phyloP scores from a whole-genome alignment of 1,140 invertebrate genomes.

The Drosophila arawakana region DNA sequence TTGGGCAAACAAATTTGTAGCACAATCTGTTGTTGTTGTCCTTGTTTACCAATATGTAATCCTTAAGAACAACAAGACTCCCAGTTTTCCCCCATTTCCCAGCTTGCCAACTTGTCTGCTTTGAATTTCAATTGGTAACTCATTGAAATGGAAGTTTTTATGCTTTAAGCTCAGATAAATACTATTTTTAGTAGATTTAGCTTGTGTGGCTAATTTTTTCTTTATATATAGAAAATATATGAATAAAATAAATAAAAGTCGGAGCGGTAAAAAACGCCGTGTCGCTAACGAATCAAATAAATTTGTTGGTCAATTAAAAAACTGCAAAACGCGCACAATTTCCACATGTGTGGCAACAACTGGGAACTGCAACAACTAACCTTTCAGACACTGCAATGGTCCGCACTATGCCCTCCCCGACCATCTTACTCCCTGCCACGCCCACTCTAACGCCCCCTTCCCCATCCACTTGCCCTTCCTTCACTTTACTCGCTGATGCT shows the following conservation, averaged over 20 bases:
- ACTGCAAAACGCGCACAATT: constrained; percentile 83
- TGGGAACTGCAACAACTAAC: constrained; percentile 41
- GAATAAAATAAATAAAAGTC: constrained; percentile 31
- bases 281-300: constrained; percentile 82
- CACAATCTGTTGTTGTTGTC: constrained; percentile 50
- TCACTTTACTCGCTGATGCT: constrained; percentile 50
- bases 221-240: constrained; percentile 3
- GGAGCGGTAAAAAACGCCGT: constrained; percentile 52
- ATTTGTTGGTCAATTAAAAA: constrained; percentile 83
- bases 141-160: constrained; percentile 24
- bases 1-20: constrained; percentile 22
- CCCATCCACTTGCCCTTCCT: not conserved
- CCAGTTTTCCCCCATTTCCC: no score
- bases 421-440: not conserved
- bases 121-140: constrained; percentile 72
- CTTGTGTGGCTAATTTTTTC: not conserved
- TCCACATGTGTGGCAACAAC: constrained; percentile 77
- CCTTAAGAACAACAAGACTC: constrained; percentile 73
- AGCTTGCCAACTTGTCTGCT: constrained; percentile 24
- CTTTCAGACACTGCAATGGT: constrained; percentile 9
- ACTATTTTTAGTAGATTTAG: constrained; percentile 13
- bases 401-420: not conserved
- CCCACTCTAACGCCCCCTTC: not conserved
- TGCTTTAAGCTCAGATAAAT: constrained; percentile 31
- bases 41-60: constrained; percentile 80